These are phyloP conservation scores for Caenorhabditis sp. DNA, from an alignment of 2,888 invertebrate species.

Conservation along the genomic window DNA sequence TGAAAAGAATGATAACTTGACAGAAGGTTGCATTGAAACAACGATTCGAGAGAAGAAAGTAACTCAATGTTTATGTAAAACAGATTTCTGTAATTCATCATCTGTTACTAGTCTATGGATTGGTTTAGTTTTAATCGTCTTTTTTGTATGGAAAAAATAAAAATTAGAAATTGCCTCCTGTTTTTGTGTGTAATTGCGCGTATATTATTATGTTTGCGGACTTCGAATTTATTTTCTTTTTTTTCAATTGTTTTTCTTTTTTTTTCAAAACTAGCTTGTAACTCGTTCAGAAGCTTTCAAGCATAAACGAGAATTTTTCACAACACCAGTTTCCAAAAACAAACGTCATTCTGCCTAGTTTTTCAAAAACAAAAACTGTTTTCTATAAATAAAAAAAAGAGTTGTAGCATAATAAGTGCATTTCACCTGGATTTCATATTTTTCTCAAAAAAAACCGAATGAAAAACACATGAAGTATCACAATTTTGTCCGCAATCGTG, in stretches of 20 bases:
- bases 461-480: background rate
- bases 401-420: background rate
- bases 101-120: background rate
- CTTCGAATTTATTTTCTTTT: background rate
- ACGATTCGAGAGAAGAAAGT: constrained; percentile 41
- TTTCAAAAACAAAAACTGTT: too few relatives aligned
- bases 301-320: too few relatives aligned
- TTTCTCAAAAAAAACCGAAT: background rate
- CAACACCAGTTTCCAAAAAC: too few relatives aligned
- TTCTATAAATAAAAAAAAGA: background rate
- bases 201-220: background rate
- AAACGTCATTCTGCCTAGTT: too few relatives aligned
- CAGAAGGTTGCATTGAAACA: constrained; percentile 41
- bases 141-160: background rate
- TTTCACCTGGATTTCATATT: background rate
- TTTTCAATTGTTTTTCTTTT: background rate
- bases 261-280: background rate
- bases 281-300: too few relatives aligned
- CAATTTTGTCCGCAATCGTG: background rate
- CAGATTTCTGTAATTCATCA: constrained; percentile 36
- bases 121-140: background rate
- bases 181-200: background rate
- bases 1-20: constrained; percentile 32
- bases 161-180: background rate
- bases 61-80: constrained; percentile 38